Base-by-base conservation (phyloP, 2,888 invertebrate genomes). In the Adelphocoris suturalis region DNA sequence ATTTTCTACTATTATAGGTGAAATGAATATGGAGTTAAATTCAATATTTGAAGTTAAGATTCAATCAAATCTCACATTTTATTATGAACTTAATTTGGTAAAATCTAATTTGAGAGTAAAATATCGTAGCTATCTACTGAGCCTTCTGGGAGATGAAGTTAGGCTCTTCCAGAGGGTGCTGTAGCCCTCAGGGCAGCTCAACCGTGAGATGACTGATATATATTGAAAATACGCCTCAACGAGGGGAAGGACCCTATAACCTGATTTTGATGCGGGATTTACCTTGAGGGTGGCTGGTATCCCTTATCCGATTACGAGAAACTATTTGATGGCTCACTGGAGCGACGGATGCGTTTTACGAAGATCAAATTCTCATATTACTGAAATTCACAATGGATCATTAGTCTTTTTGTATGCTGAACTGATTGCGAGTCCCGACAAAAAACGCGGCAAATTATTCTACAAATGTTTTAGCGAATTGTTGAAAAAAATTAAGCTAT, bases 271-370 rank as follows among this genome's bases (percentile, higher is more conserved):
- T n/a, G 14, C 57, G n/a, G n/a, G 57, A 57, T 52, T 52, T n/a
- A 57, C 16, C 57, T 57, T 57, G n/a, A n/a, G 57, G 57, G 57
- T 13, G n/a, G 57, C 16, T 16, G 57, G 57, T n/a, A 57, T 57
- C 57, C n/a, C 37, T 57, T n/a, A 57, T 57, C 57, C 57, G 57
- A 57, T 57, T 57, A 57, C 57, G 16, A 57, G n/a, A 52, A 57
- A 57, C 57, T 57, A 57, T 57, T 57, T 57, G 57, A 57, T 57
- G 57, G 57, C 19, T 57, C 57, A 5, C 5, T 57, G 57, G 57
- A 57, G 57, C 57, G 57, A 5, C 5, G 57, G 16, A 57, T 57
- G n/a, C 5, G 57, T 57, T 57, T n/a, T n/a, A 16, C n/a, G 57
- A 37, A 37, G 37, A 37, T 37, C 37, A 37, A 37, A 37, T 37